Evolutionary conservation across 2,113 vertebrate genomes (phyloP), one percentile per base, ranked within the genome.

Genomic region (Mesitornis unicolor): DNA sequence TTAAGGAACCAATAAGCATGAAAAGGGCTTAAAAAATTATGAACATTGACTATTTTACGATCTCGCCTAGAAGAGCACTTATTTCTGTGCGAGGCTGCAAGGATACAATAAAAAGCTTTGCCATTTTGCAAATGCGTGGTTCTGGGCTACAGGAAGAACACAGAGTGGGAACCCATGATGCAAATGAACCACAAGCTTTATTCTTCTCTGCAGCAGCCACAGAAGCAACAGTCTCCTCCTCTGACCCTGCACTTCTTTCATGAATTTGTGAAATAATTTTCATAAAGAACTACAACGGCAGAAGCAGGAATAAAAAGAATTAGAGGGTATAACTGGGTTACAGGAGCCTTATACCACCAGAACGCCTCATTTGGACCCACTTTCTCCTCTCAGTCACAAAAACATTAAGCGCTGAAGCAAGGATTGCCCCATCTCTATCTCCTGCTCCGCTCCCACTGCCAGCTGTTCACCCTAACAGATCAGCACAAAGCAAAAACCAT

Each of bases 111-210:
- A 84, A 69, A 67, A 74, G 76, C 56, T 83, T 40, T 63, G 13
- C 80, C 25, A 22, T 43, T 81, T 59, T 94, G 86, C 78, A 94
- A 91, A 90, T 35, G 53, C 51, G 26, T 6, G 35, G 36, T 22
- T 82, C 51, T 81, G 35, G 1, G 75, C 56, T 78, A 81, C 13
- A 73, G 87, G 61, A 94, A 94, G 73, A 91, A 88, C 24, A 93
- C 48, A 87, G 86, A 89, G 93, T 73, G 73, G 77, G 89, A 96
- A 95, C 81, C 48, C 65, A 59, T 91, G 80, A 96, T 89, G 90
- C 59, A 90, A 96, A 87, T 22, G 84, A 91, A 87, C 90, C 87
- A 93, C 86, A 95, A 93, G 74, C 69, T 74, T 86, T 60, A 78
- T 86, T 94, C 71, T 95, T 90, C 50, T 78, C 91, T 89, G 60